Base-by-base conservation (phyloP, 2,113 vertebrate species). In the Todiramphus chloris region DNA sequence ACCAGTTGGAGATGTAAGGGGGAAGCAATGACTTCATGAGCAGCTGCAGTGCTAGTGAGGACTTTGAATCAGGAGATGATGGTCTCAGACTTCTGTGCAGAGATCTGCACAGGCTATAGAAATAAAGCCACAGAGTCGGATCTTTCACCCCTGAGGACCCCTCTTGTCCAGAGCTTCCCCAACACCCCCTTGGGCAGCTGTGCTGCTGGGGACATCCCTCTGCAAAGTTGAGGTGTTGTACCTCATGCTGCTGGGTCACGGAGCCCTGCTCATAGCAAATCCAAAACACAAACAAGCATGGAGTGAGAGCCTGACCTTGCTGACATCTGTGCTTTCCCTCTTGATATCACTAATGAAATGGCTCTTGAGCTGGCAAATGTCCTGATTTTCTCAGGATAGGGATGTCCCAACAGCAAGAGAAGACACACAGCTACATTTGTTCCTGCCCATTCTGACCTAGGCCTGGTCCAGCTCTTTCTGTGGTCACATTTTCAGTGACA, bases 221-320 rank as follows among this genome's bases (percentile, higher is more conserved):
- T 41, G 30, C 5, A 75, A 28, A 75, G 8, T 0, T 0, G 3
- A 62, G 30, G 19, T 35, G 33, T 44, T 39, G 27, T 63, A 56
- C 35, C 55, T 93, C 23, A 8, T 3, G 11, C 9, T 8, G 10
- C 2, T 56, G 59, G 17, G 12, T 74, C 37, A 37, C 3, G 3
- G 48, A 96, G 31, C 14, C 48, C 83, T 0, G 1, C 56, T 63
- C 37, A 68, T n/a, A 85, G 70, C 58, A 75, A 73, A 72, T 64
- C 67, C 58, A 75, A 82, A 93, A 31, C 48, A 69, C 53, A 93
- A 91, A 80, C 56, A 86, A 91, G 43, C 28, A 55, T 23, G 44
- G 62, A 50, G 20, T 4, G 6, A 77, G 37, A n/a, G 17, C 43
- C 66, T 63, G 56, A 59, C 41, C 58, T 85, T 2, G 1, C 56